Evolutionary conservation across 2,113 vertebrate species (phyloP).

Genomic region (Myanophis thanlyinensis): DNA sequence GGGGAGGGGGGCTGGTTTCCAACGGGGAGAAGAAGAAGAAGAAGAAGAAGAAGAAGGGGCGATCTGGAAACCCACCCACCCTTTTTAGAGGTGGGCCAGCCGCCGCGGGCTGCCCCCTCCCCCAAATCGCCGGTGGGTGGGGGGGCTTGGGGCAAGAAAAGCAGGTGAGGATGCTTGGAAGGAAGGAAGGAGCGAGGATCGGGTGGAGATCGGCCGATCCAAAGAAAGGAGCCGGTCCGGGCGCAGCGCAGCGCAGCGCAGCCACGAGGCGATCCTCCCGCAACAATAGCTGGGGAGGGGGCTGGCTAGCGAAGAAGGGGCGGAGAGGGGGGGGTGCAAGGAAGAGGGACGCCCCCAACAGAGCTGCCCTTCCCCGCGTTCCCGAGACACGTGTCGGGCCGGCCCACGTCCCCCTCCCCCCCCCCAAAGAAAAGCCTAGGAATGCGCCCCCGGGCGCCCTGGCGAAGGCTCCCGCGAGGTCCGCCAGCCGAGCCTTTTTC

Average conservation of each 20-base stretch:
- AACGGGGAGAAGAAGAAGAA: too few species aligned
- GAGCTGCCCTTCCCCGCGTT: not conserved
- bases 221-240: not conserved
- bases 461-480: not conserved
- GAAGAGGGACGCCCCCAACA: not conserved
- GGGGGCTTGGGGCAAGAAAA: too few species aligned
- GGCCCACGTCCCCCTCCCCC: too few species aligned
- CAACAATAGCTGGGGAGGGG: not conserved
- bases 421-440: not conserved
- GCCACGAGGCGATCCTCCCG: not conserved
- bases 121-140: too few species aligned
- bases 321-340: not conserved
- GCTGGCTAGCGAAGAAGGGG: not conserved
- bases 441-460: not conserved
- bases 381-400: not conserved
- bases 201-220: not conserved
- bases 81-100: not conserved
- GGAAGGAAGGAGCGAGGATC: not conserved
- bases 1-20: too few species aligned
- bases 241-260: not conserved
- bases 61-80: not conserved
- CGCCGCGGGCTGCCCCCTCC: too few species aligned
- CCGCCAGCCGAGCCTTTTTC: too few species aligned
- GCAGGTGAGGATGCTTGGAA: not conserved
- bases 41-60: too few species aligned